Evolutionary conservation across 2,113 vertebrate genomes (phyloP), one percentile per base, ranked within the genome.

Genomic region (Solenodon paradoxus): DNA sequence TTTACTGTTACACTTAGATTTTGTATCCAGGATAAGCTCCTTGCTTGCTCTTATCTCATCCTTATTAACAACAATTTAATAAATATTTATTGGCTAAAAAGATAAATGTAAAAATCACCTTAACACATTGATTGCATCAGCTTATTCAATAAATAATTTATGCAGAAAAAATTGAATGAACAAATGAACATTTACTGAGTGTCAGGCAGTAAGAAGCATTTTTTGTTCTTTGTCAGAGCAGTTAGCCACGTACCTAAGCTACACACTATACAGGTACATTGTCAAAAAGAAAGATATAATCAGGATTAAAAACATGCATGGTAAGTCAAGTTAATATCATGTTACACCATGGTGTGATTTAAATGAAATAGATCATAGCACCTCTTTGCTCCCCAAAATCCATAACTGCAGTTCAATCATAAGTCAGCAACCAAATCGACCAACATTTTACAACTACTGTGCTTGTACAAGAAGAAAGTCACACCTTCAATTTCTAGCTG

Each of bases 1-100:
- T 88, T 88, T 94, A 68, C 15, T 77, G 10, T 22, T 82, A n/a
- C 9, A 90, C 11, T 85, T 87, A 61, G 87, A 87, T 49, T 94
- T 53, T 74, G 5, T 19, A 90, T 75, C 9, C 2, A 77, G 81
- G 30, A 35, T 5, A 77, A 85, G 19, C 72, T 69, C 5, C 35
- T 64, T 2, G 71, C 13, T 96, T 88, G 35, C n/a, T 38, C 2
- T 92, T 49, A 28, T 61, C 17, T 0, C 82, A 78, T 51, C 3
- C n/a, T 59, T 82, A 10, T 1, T 38, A 9, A 75, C 74, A 81
- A 92, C 12, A 8, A n/a, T 61, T 83, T 74, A 80, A 68, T 47
- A 85, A 88, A 57, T 84, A 63, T 69, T 88, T 92, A 5, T 69
- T 86, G 90, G 51, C 10, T 90, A 24, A 68, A 69, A 16, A 92